phyloP scores from a whole-genome alignment of 2,113 vertebrate species.

The Brachirus orientalis region DNA sequence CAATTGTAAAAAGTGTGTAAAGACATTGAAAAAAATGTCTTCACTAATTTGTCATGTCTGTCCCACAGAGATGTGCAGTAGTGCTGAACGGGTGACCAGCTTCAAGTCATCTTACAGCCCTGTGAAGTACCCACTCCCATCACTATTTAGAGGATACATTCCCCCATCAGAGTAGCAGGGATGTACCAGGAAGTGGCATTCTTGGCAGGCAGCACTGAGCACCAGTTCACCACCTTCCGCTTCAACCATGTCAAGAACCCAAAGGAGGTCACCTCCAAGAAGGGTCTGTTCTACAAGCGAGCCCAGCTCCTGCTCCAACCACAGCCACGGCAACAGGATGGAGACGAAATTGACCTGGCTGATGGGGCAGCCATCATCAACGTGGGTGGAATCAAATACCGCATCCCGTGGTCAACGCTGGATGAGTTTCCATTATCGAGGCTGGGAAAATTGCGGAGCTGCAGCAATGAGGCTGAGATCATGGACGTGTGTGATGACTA shows the following conservation, averaged over 20 bases:
- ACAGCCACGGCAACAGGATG: slow-evolving; percentile 75
- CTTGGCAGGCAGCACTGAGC: slow-evolving; percentile 85
- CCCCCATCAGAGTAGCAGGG: slow-evolving; percentile 51
- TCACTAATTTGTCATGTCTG: not conserved
- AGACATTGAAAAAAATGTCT: not conserved
- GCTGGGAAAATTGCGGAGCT: slow-evolving; percentile 88
- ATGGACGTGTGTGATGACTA: slow-evolving; percentile 96
- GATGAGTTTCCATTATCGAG: slow-evolving; percentile 92
- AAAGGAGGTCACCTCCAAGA: slow-evolving; percentile 84
- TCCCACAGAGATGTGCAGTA: slow-evolving; percentile 59
- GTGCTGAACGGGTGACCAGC: slow-evolving; percentile 66
- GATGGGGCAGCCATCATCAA: slow-evolving; percentile 90
- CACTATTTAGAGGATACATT: slow-evolving; percentile 30
- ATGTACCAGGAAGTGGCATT: slow-evolving; percentile 90
- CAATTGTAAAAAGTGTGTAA: not conserved
- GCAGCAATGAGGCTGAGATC: slow-evolving; percentile 91
- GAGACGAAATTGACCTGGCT: slow-evolving; percentile 33
- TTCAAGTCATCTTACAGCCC: slow-evolving; percentile 9
- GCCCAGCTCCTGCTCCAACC: slow-evolving; percentile 82
- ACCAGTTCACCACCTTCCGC: slow-evolving; percentile 84
- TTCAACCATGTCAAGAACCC: slow-evolving; percentile 84
- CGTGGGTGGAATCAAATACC: slow-evolving; percentile 93
- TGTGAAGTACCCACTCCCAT: slow-evolving; percentile 45
- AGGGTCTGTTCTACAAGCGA: slow-evolving; percentile 90
- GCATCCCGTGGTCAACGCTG: slow-evolving; percentile 93